phyloP scores from a whole-genome alignment of 2,888 invertebrate species.

The Clivina fossor region DNA sequence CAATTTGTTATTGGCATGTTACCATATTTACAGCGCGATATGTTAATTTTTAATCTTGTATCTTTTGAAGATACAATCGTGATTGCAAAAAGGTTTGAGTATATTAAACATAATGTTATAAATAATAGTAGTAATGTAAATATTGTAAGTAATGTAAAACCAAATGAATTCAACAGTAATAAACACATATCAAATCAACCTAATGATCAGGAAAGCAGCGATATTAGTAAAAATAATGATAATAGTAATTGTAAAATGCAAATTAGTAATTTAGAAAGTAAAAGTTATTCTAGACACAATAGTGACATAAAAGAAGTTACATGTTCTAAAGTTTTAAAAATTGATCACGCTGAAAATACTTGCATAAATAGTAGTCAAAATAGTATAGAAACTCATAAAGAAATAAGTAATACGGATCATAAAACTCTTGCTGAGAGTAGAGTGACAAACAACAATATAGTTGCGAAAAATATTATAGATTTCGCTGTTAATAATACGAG shows the following conservation, averaged over 20 bases:
- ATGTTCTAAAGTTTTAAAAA: conserved; percentile 7
- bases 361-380: background rate
- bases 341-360: conserved; percentile 4
- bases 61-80: background rate
- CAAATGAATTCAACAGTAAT: no score
- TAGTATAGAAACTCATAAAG: background rate
- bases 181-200: no score
- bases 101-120: no score
- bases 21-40: conserved; percentile 3
- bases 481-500: background rate
- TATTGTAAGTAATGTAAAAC: background rate
- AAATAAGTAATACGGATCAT: conserved; percentile 1
- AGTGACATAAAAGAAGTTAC: background rate
- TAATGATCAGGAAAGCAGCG: no score
- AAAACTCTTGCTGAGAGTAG: no score
- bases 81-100: conserved; percentile 2
- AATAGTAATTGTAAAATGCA: no score
- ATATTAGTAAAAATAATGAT: no score
- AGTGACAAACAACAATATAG: no score
- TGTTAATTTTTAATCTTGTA: conserved; percentile 3
- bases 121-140: background rate
- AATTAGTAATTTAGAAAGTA: background rate
- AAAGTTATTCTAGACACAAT: no score
- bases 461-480: no score
- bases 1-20: conserved; percentile 4